Evolutionary conservation across 2,888 invertebrate species (phyloP), one percentile per base, ranked within the genome.

Genomic region (Acronicta psi): DNA sequence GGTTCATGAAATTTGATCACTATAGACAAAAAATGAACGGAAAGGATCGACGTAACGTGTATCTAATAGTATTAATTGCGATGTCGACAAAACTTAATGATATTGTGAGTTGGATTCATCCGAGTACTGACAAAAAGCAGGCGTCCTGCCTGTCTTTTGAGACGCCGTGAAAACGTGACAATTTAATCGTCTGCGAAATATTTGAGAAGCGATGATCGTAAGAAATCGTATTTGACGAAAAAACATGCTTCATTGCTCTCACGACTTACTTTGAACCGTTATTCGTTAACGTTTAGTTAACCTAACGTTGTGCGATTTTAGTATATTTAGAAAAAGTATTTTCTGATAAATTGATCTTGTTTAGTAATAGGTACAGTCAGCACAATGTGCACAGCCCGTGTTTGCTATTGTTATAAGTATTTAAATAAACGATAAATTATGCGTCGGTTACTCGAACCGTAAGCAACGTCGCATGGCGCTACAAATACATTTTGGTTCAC

Each of bases 61-160:
- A 51, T 25, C 42, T 52, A 59, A 59, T 63, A 49, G 31, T 63
- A 58, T 64, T 64, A n/a, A n/a, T n/a, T 55, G 57, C 23, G 49
- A 59, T 50, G 49, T 43, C 43, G 25, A 42, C n/a, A 31, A 62
- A 46, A 63, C 44, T 37, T 41, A 29, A 50, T 50, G 29, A 41
- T 50, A 49, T 42, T 46, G 53, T 53, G 40, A 53, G 43, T 47
- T 45, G 29, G 37, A 49, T 49, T 40, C 14, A 25, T 59, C 47
- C n/a, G 31, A n/a, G 13, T 29, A 59, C n/a, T 55, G 10, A 59
- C n/a, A 49, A 49, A 59, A 55, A 59, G 31, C 14, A 3, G 13
- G 16, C 23, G 16, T 18, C n/a, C 18, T 58, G 9, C 17, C 11
- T 36, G 7, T 17, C 29, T 7, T 11, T 29, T 16, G 17, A 37